Conservation (phyloP, 2,888 invertebrate species). For the Sinopyrophorus schimmeli region DNA sequence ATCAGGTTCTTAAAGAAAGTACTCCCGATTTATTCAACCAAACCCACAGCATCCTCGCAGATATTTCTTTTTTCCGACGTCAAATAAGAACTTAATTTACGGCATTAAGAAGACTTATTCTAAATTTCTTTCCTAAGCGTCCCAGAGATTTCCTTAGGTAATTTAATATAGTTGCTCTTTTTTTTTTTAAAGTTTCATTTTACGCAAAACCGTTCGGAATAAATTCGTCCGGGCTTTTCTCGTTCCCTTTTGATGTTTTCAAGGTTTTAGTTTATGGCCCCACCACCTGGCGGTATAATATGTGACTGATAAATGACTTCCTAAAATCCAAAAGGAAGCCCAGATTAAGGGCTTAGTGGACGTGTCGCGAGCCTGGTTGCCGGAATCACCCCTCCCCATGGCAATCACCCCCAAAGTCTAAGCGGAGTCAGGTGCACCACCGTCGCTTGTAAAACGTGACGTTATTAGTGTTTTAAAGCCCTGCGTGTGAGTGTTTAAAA, state of each 20-base stretch:
- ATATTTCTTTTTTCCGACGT: constrained; percentile 21
- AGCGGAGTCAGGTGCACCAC: constrained; percentile 46
- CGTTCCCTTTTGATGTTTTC: constrained; percentile 13
- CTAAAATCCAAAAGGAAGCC: constrained; percentile 55
- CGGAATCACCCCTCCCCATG: constrained; percentile 39
- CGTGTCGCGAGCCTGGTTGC: constrained; percentile 50
- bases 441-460: constrained; percentile 47
- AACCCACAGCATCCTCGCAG: constrained; percentile 20
- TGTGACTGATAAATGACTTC: constrained; percentile 56
- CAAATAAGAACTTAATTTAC: constrained; percentile 22
- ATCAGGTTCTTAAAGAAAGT: constrained; percentile 53
- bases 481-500: constrained; percentile 44
- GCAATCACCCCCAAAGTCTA: constrained; percentile 33
- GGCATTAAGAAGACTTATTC: constrained; percentile 14
- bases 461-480: constrained; percentile 48
- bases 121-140: constrained; percentile 4
- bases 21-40: constrained; percentile 45
- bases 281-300: constrained; percentile 53
- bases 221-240: too few relatives aligned
- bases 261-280: constrained; percentile 46
- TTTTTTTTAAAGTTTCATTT: too few relatives aligned
- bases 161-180: constrained; percentile 1
- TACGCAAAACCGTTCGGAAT: constrained; percentile 2
- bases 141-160: constrained; percentile 2
- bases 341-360: constrained; percentile 55